Evolutionary conservation across 1,140 invertebrate genomes (phyloP).

Genomic region (Drosophila nikananu): DNA sequence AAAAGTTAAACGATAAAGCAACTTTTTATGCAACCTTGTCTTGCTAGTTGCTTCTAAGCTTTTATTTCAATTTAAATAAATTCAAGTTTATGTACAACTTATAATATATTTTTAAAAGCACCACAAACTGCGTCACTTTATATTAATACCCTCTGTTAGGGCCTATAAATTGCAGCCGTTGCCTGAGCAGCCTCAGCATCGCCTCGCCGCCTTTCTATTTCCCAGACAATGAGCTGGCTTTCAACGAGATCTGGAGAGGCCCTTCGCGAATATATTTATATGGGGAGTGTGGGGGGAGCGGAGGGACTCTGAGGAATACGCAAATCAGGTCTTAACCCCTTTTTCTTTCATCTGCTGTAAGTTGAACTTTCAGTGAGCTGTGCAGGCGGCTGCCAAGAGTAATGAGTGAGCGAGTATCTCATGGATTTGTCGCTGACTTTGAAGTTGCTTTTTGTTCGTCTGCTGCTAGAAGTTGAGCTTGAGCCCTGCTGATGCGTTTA

Average conservation of each 20-base stretch:
- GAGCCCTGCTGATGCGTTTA: conserved; percentile 33
- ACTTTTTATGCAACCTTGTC: too few species aligned
- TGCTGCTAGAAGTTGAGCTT: conserved; percentile 28
- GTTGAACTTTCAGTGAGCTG: conserved; percentile 65
- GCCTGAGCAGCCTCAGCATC: conserved; percentile 30
- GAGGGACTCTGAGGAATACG: conserved; percentile 27
- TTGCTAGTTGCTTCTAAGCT: too few species aligned
- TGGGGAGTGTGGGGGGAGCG: neutral
- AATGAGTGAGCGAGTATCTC: conserved; percentile 54
- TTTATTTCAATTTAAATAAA: too few species aligned
- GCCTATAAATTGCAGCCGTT: conserved; percentile 12
- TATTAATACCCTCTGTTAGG: neutral
- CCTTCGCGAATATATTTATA: conserved; percentile 31
- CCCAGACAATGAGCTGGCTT: conserved; percentile 69
- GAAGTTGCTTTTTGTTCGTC: conserved; percentile 39
- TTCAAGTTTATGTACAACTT: neutral
- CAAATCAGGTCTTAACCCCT: conserved; percentile 79
- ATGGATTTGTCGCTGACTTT: conserved; percentile 65
- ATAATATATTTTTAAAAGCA: neutral
- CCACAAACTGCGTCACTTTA: neutral
- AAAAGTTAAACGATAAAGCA: too few species aligned
- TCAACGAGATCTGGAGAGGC: conserved; percentile 53
- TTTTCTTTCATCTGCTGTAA: conserved; percentile 66
- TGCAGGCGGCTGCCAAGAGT: conserved; percentile 52
- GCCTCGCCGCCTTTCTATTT: conserved; percentile 44